Evolutionary conservation across 2,888 invertebrate species (phyloP), one percentile per base, ranked within the genome.

Genomic region (Hirudinaria manillensis): DNA sequence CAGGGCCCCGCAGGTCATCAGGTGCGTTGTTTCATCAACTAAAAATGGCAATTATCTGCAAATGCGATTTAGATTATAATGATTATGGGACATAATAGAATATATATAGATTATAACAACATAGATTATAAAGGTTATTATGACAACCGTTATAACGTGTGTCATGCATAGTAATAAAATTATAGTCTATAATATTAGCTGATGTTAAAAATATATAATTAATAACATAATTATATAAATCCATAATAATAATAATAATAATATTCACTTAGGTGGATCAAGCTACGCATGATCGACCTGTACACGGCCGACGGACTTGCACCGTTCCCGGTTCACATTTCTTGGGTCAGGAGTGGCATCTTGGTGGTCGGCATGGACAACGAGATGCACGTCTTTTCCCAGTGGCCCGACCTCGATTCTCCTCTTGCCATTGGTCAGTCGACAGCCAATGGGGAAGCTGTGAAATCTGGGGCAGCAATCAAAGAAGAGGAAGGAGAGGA

Each of bases 351-450:
- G 34, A 98, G 98, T 83, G 98, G 98, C 0, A 94, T 99, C 79
- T 87, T 99, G 0, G 94, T 99, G 0, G 96, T 99, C 0, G 99
- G 98, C 2, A 97, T 99, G 97, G 96, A 98, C 84, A 97, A 96
- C 2, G 99, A 99, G 85, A 97, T 99, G 95, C 96, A 98, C 82
- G 96, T 99, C 0, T 99, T 97, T 84, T 95, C 96, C 0, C 99
- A 99, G 83, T 99, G 98, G 98, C 78, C 82, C 56, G 80, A 80
- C 51, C 53, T 72, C 32, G 34, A 55, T 51, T 53, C n/a, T 27
- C 53, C 29, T 10, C 24, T n/a, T 38, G 70, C 45, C 45, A 27
- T 45, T 21, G n/a, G 24, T 61, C 27, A 4, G 6, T 24, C 36
- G 7, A 68, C 3, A 34, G 68, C 68, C 36, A 34, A n/a, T 55